Evolutionary conservation across 2,797 vertebrate genomes (phyloP).

Genomic region (Pseudochaenichthys georgianus): DNA sequence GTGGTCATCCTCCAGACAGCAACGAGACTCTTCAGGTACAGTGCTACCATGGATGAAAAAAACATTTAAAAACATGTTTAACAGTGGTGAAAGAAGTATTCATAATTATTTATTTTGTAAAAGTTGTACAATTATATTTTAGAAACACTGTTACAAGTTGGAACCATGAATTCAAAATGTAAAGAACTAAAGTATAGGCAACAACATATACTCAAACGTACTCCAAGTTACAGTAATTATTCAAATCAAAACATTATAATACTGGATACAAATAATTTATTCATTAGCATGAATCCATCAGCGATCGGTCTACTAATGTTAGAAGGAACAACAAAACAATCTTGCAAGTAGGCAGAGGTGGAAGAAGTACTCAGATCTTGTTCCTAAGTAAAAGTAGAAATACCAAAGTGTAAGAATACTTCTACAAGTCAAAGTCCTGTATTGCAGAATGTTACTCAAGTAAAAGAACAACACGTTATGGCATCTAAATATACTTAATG

Average conservation of each 20-base stretch:
- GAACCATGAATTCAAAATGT: neutral
- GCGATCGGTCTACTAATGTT: too few relatives aligned
- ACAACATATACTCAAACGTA: neutral
- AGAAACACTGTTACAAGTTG: neutral
- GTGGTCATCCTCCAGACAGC: neutral
- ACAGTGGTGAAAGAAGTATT: neutral
- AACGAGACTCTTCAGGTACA: neutral
- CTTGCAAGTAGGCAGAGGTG: too few relatives aligned
- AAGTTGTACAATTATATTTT: neutral
- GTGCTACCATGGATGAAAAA: conserved; percentile 5
- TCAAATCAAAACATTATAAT: neutral
- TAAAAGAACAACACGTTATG: too few relatives aligned
- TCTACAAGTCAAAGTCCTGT: too few relatives aligned
- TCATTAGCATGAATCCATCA: neutral
- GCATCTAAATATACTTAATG: too few relatives aligned
- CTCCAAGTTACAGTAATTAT: neutral
- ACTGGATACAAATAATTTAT: neutral
- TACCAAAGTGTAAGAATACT: too few relatives aligned
- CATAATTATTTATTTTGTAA: neutral
- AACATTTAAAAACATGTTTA: neutral
- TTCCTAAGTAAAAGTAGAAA: too few relatives aligned
- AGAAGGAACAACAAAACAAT: too few relatives aligned
- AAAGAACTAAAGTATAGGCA: neutral
- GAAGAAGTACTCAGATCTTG: too few relatives aligned
- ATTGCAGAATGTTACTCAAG: too few relatives aligned